Base-by-base conservation (phyloP, 2,797 vertebrate species). In the Notolabrus celidotus region DNA sequence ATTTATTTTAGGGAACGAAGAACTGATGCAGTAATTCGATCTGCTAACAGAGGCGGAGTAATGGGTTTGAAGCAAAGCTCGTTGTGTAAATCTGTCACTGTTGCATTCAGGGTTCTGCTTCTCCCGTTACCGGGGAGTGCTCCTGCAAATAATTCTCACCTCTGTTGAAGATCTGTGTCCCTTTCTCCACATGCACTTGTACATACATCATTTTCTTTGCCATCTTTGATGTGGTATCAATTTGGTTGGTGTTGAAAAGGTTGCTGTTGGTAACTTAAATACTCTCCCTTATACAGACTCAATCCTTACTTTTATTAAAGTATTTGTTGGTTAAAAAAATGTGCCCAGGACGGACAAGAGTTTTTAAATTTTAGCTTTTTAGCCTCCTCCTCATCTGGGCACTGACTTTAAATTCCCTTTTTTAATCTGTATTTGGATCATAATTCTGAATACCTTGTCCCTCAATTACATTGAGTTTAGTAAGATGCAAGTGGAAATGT, bases 111-210 rank as follows among this genome's bases (percentile, higher is more conserved):
- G 82, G 78, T 84, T 65, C 71, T 65, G 57, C 59, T 43, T 73
- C 64, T 81, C 57, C 39, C 49, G 22, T 74, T 51, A 52, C 25
- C 25, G 82, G 72, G 72, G 67, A 77, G 51, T 36, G 51, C 63
- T 85, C 66, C 66, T 85, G 69, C 67, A 82, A 75, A 77, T 74
- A 71, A 15, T 69, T 50, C 51, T 49, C 42, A 41, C 38, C 59
- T 54, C 61, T 71, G 33, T 65, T 57, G 33, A 84, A 78, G 58
- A 76, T 64, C 41, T 67, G 31, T 59, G 27, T 61, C 42, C 45
- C 51, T 65, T 74, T 81, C 64, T 63, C 36, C 52, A 74, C 52
- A 60, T 75, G 59, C 67, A 84, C 79, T 86, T 91, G 90, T 91
- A 88, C 38, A 92, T 89, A 86, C 75, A 46, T 16, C 22, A 43